Conservation (phyloP, 2,113 vertebrate species). For the Indicator maculatus region DNA sequence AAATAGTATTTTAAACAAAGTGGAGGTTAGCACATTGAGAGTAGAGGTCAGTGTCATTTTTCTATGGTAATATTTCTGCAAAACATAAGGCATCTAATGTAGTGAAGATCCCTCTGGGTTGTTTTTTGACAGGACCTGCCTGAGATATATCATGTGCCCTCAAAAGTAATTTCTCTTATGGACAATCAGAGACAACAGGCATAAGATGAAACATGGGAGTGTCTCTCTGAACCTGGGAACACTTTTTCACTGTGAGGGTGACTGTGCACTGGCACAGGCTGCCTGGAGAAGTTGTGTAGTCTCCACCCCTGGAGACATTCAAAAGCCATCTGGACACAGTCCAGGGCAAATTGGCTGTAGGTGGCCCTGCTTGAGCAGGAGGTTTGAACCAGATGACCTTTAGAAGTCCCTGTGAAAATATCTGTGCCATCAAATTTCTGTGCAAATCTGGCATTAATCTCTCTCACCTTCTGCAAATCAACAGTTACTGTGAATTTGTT, state of each 20-base stretch:
- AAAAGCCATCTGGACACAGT: neutral
- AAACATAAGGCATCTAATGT: neutral
- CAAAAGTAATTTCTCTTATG: neutral
- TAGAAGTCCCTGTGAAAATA: neutral
- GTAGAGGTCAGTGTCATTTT: neutral
- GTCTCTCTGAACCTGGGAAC: neutral
- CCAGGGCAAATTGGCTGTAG: neutral
- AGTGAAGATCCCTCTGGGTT: neutral
- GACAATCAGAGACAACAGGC: neutral
- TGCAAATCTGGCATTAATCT: neutral
- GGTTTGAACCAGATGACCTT: neutral
- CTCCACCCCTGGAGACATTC: neutral
- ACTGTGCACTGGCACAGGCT: neutral
- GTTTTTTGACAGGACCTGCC: neutral
- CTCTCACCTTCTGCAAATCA: neutral
- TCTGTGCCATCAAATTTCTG: neutral
- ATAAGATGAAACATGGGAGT: neutral
- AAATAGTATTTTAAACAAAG: neutral
- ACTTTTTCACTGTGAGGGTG: neutral
- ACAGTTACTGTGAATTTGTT: neutral
- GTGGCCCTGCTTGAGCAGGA: neutral
- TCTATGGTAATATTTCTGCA: neutral
- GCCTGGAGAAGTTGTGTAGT: fast-evolving
- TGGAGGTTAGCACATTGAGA: neutral
- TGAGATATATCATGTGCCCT: neutral